Evolutionary conservation across 2,888 invertebrate species (phyloP).

Genomic region (Steinernema scapterisci): DNA sequence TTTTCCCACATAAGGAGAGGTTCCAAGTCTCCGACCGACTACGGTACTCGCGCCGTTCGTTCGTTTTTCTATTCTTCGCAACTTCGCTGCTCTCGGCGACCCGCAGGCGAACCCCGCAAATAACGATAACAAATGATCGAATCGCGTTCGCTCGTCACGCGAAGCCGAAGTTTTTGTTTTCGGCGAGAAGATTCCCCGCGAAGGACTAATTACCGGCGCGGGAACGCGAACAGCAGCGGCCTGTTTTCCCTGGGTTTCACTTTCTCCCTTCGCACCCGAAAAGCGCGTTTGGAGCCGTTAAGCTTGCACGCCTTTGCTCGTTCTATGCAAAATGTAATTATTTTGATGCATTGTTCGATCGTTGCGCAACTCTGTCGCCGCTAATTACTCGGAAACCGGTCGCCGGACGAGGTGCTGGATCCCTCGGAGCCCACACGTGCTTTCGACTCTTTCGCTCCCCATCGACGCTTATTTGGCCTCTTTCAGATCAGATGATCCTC

Average conservation of each 20-base stretch:
- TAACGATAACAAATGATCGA: background rate
- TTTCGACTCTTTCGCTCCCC: background rate
- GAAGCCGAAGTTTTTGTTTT: constrained; percentile 17
- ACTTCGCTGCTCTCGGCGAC: background rate
- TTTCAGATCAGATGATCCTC: constrained; percentile 23
- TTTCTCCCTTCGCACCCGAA: background rate
- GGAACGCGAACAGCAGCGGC: constrained; percentile 3
- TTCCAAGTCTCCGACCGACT: background rate
- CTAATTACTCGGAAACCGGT: constrained; percentile 31
- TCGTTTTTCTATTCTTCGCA: background rate
- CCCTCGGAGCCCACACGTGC: background rate
- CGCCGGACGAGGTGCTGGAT: background rate
- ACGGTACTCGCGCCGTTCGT: background rate
- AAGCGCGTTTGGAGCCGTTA: background rate
- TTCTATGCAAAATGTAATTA: constrained; percentile 23
- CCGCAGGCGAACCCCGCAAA: background rate
- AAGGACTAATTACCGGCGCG: constrained; percentile 4
- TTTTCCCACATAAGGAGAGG: background rate
- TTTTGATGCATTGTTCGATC: constrained; percentile 21
- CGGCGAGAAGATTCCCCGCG: constrained; percentile 2
- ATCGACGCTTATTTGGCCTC: background rate
- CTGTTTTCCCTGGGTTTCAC: constrained; percentile 2
- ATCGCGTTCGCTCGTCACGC: background rate
- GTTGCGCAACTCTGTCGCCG: constrained; percentile 25
- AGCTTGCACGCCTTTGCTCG: constrained; percentile 2